Evolutionary conservation across 2,888 invertebrate genomes (phyloP).

Genomic region (Philaethria dido): DNA sequence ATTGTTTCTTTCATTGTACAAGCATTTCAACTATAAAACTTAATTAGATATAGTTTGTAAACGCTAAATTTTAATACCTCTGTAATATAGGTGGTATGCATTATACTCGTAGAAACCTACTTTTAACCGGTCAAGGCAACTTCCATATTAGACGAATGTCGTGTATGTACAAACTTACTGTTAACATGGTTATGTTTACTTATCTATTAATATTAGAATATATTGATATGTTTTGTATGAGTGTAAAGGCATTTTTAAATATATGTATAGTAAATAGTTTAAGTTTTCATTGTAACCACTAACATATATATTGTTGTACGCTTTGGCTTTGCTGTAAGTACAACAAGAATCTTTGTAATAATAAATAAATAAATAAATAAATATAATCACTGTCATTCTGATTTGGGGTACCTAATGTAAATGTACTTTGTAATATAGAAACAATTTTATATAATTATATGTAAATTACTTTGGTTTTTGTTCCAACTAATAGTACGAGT

Average conservation of each 20-base stretch:
- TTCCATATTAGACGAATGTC: constrained; percentile 17
- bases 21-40: not conserved
- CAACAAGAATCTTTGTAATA: no score
- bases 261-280: no score
- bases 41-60: not conserved
- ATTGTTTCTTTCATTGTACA: not conserved
- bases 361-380: no score
- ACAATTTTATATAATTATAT: not conserved
- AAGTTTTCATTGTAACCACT: no score
- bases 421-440: not conserved
- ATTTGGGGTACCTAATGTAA: not conserved
- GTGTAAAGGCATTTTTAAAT: no score
- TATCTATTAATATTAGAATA: no score
- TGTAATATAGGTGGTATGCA: not conserved
- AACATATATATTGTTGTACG: no score
- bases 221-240: no score
- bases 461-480: not conserved
- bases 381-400: no score
- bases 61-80: not conserved
- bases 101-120: constrained; percentile 6
- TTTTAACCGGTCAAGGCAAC: constrained; percentile 12
- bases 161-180: not conserved
- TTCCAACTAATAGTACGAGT: not conserved
- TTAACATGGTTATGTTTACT: not conserved
- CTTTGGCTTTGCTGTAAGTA: no score